Evolutionary conservation across 2,797 vertebrate species (phyloP).

Genomic region (Adelosebastes latens): DNA sequence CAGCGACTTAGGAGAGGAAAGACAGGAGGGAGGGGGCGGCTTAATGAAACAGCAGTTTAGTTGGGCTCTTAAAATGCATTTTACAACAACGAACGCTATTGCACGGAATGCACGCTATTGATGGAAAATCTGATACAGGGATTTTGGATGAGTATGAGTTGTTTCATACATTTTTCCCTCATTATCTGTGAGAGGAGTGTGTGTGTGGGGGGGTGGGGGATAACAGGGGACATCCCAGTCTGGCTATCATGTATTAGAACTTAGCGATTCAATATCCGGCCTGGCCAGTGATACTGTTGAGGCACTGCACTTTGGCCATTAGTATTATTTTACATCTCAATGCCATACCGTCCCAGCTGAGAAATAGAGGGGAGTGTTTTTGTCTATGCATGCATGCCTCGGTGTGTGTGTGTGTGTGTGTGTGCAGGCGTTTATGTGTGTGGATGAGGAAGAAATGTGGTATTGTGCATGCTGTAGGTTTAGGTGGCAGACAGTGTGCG

Average conservation of each 20-base stretch:
- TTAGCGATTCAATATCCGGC: slow-evolving; percentile 54
- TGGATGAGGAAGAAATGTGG: neutral
- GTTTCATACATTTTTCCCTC: neutral
- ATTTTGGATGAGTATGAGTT: neutral
- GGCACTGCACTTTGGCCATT: slow-evolving; percentile 18
- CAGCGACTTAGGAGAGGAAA: slow-evolving; percentile 28
- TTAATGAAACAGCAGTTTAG: neutral
- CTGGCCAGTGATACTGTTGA: slow-evolving; percentile 41
- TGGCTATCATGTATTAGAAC: slow-evolving; percentile 51
- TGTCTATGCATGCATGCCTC: neutral
- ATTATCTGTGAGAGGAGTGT: neutral
- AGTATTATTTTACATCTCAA: slow-evolving; percentile 45
- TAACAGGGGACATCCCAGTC: slow-evolving; percentile 37
- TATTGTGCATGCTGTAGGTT: slow-evolving; percentile 12
- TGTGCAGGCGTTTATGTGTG: neutral
- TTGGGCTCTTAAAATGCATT: neutral
- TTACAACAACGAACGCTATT: neutral
- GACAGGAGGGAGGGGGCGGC: neutral
- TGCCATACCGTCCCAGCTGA: slow-evolving; percentile 2
- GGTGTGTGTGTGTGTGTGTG: neutral
- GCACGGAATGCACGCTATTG: neutral
- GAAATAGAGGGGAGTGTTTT: neutral
- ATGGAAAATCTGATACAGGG: neutral
- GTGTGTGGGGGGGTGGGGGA: neutral
- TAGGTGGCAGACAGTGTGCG: slow-evolving; percentile 29